These are phyloP conservation scores for Malacoraja senta DNA, from an alignment of 2,797 vertebrate genomes.

Conservation along the genomic window DNA sequence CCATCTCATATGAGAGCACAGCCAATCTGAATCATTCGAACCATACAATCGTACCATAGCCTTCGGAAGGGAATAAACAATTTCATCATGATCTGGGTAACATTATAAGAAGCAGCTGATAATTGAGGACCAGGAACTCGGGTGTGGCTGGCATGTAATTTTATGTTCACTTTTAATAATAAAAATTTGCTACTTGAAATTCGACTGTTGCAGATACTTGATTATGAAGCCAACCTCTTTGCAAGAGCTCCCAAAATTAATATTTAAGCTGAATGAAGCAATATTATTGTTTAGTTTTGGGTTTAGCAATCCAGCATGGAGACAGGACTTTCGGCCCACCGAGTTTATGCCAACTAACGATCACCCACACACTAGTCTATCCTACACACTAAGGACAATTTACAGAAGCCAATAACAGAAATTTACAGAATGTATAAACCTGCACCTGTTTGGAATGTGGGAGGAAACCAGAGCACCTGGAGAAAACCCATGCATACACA, in stretches of 20 bases:
- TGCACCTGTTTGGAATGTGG: no score
- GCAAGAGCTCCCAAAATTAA: no score
- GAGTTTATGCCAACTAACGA: no score
- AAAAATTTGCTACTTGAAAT: background rate
- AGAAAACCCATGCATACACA: no score
- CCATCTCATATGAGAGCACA: background rate
- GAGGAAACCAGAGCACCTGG: no score
- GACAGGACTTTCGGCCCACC: no score
- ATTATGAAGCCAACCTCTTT: background rate
- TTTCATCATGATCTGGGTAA: background rate
- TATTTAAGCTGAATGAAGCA: background rate
- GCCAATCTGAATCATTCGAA: background rate
- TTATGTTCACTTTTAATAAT: background rate
- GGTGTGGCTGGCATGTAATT: background rate
- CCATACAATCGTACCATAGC: background rate
- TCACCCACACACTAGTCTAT: no score
- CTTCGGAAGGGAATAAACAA: background rate
- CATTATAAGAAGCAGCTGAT: background rate
- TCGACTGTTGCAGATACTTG: background rate
- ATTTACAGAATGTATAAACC: no score
- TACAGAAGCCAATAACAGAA: no score
- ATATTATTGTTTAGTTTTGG: no score
- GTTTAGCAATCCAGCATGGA: no score
- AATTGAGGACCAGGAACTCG: background rate
- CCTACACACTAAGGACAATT: no score